phyloP scores from a whole-genome alignment of 2,797 vertebrate species.

The Halcyon badia region DNA sequence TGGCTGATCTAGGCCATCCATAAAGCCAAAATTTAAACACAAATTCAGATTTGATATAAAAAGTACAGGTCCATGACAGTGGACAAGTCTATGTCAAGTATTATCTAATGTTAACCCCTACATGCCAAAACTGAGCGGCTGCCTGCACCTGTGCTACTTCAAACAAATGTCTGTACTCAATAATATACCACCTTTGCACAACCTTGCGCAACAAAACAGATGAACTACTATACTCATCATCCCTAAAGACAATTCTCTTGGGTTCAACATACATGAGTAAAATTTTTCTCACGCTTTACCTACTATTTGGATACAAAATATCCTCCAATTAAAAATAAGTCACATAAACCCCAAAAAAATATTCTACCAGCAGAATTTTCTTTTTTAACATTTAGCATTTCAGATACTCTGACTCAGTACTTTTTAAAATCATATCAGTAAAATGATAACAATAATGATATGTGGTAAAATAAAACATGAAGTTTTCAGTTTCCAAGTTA shows the following conservation, averaged over 20 bases:
- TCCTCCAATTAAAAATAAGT: not conserved
- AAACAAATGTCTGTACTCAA: not conserved
- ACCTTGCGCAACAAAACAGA: not conserved
- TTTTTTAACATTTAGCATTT: not conserved
- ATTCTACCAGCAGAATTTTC: not conserved
- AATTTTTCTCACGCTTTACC: not conserved
- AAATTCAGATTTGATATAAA: not conserved
- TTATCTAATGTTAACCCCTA: not conserved
- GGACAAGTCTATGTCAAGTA: not conserved
- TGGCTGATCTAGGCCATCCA: not conserved
- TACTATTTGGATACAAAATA: not conserved
- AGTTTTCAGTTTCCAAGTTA: not conserved
- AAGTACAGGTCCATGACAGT: not conserved
- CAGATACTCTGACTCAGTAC: not conserved
- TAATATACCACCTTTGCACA: not conserved
- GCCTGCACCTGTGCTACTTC: not conserved
- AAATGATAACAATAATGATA: not conserved
- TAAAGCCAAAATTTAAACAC: not conserved
- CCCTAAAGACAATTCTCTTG: not conserved
- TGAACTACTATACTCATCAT: not conserved
- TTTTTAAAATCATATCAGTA: not conserved
- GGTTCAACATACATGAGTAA: not conserved
- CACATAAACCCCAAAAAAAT: not conserved
- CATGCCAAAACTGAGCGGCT: not conserved
- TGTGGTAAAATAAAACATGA: not conserved